phyloP scores from a whole-genome alignment of 1,140 invertebrate genomes.

The Papilio machaon region DNA sequence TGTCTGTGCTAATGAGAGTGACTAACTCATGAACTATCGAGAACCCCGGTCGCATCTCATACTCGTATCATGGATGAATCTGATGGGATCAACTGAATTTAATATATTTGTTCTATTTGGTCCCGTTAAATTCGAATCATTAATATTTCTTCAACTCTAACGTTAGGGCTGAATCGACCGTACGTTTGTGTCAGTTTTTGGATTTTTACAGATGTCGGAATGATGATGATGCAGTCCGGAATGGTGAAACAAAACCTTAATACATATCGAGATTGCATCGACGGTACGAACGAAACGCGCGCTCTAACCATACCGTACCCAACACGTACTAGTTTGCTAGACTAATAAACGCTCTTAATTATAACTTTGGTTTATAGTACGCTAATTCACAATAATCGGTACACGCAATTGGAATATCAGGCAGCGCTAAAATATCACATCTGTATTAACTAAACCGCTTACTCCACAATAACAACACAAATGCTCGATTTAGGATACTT shows the following conservation, averaged over 20 bases:
- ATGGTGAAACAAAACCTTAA: conserved; percentile 93
- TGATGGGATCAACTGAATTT: conserved; percentile 63
- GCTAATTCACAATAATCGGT: conserved; percentile 76
- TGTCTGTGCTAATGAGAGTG: conserved; percentile 75
- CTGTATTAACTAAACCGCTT: conserved; percentile 59
- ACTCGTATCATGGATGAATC: conserved; percentile 67
- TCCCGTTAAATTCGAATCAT: conserved; percentile 58
- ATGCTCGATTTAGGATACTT: conserved; percentile 28
- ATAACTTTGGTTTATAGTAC: conserved; percentile 67
- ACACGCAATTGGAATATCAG: conserved; percentile 73
- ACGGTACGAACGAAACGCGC: conserved; percentile 86
- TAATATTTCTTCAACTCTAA: conserved; percentile 46
- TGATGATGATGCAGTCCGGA: conserved; percentile 96
- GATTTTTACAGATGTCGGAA: conserved; percentile 95
- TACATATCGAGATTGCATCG: conserved; percentile 89
- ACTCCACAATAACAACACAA: conserved; percentile 39
- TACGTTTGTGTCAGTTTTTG: conserved; percentile 83
- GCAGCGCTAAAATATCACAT: conserved; percentile 68
- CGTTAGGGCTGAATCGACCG: conserved; percentile 63
- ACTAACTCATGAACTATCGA: conserved; percentile 68
- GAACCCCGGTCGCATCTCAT: conserved; percentile 66
- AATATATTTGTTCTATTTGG: conserved; percentile 53
- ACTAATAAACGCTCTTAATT: conserved; percentile 76
- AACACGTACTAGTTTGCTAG: conserved; percentile 75
- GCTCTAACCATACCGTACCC: conserved; percentile 72